phyloP scores from a whole-genome alignment of 2,113 vertebrate genomes.

The Ictalurus punctatus region DNA sequence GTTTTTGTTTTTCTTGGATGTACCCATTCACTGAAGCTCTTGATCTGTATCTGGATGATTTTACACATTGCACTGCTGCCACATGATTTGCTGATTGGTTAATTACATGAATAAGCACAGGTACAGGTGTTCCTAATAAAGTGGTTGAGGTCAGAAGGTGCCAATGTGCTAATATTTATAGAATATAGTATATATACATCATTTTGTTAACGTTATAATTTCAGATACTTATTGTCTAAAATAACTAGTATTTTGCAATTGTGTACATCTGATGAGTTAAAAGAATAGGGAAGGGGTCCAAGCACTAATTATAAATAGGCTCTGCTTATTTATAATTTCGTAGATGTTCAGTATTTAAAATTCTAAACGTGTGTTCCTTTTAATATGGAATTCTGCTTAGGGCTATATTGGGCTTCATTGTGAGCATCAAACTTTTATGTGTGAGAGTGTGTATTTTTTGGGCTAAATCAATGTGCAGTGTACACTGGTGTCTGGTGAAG shows the following conservation, averaged over 20 bases:
- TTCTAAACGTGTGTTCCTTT: not conserved
- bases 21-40: not conserved
- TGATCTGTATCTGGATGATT: not conserved
- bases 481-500: not conserved
- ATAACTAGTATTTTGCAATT: not conserved
- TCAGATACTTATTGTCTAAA: not conserved
- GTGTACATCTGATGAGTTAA: not conserved
- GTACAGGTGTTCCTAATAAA: not conserved
- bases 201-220: not conserved
- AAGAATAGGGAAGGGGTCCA: not conserved
- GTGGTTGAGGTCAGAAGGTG: not conserved
- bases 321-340: not conserved
- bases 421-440: constrained; percentile 1
- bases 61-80: not conserved
- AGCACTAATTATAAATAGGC: not conserved
- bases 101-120: not conserved
- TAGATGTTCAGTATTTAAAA: not conserved
- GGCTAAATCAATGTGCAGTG: not conserved
- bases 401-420: not conserved
- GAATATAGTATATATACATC: too few species aligned
- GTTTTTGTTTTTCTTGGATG: too few species aligned
- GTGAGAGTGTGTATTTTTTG: constrained; percentile 15
- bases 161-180: not conserved
- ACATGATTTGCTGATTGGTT: not conserved
- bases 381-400: not conserved